Percentiles rank a stretch among this genome's conserved stretches.
These are phyloP conservation scores for Heliothis peltigera DNA, from an alignment of 2,888 invertebrate genomes.

Conservation along the genomic window DNA sequence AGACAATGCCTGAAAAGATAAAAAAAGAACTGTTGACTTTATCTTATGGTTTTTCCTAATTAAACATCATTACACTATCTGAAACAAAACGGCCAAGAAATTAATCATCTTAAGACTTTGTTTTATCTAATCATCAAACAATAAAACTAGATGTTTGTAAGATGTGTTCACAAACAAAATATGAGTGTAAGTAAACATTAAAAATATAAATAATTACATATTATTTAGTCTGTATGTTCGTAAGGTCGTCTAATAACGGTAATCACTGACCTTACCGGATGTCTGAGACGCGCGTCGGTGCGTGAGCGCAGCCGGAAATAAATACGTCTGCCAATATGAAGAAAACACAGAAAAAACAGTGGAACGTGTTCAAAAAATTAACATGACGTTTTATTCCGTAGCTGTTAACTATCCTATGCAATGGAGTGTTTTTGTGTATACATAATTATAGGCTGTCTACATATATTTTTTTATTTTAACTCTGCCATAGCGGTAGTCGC, in stretches of 20 bases:
- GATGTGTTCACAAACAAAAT: background rate
- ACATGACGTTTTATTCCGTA: background rate
- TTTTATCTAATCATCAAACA: no score
- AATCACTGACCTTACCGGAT: conserved; percentile 64
- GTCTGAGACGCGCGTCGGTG: conserved; percentile 54
- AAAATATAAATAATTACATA: conserved; percentile 2
- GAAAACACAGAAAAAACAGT: conserved; percentile 15
- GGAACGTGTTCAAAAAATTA: background rate
- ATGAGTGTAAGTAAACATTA: conserved; percentile 22
- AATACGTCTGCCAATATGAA: conserved; percentile 29
- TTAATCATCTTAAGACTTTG: no score
- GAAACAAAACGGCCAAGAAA: no score
- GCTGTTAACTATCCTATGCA: background rate
- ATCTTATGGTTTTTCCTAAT: no score
- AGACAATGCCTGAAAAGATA: no score
- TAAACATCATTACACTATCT: no score
- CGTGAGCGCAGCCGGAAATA: conserved; percentile 62
- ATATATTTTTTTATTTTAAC: no score
- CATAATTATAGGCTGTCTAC: no score
- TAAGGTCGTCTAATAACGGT: conserved; percentile 60
- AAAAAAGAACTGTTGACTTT: no score
- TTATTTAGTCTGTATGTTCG: conserved; percentile 29
- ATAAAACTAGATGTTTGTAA: no score
- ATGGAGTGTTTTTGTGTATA: conserved; percentile 2
- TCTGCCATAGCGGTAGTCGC: no score